phyloP scores from a whole-genome alignment of 1,140 invertebrate species.

The Agraylea sexmaculata region DNA sequence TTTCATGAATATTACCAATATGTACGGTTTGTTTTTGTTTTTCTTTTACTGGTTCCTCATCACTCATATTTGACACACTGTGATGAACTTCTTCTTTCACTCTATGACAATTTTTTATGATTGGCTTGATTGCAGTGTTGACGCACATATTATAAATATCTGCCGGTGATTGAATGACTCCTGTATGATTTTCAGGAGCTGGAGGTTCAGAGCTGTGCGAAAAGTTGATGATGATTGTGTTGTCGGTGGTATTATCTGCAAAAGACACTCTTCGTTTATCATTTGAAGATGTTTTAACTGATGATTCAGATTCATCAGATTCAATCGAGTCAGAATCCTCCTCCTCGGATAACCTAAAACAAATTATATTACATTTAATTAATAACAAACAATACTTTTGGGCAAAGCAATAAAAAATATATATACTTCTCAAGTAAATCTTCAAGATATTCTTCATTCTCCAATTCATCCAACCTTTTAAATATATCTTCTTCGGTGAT shows the following conservation, averaged over 20 bases:
- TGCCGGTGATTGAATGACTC: conserved; percentile 31
- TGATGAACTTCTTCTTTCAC: conserved; percentile 17
- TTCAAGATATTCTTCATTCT: conserved; percentile 44
- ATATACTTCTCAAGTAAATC: conserved; percentile 40
- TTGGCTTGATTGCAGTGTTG: conserved; percentile 28
- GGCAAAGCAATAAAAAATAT: conserved; percentile 2
- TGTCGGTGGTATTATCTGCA: conserved; percentile 19
- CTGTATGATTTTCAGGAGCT: conserved; percentile 18
- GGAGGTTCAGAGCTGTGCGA: conserved; percentile 27
- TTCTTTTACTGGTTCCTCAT: neutral
- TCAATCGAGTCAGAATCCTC: conserved; percentile 8
- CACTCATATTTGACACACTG: too few relatives aligned
- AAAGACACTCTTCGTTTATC: conserved; percentile 29
- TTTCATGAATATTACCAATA: neutral
- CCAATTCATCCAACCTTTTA: conserved; percentile 41
- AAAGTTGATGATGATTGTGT: conserved; percentile 30
- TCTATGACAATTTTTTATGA: conserved; percentile 29
- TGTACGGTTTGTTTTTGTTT: neutral
- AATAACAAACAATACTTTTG: neutral
- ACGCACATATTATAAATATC: conserved; percentile 32
- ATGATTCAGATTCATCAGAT: conserved; percentile 12
- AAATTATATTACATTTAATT: neutral
- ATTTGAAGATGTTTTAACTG: conserved; percentile 7
- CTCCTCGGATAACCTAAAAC: conserved; percentile 7
- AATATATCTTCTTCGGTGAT: conserved; percentile 38